Base-by-base conservation (phyloP, 2,888 invertebrate species). In the Panzeria rudis region DNA sequence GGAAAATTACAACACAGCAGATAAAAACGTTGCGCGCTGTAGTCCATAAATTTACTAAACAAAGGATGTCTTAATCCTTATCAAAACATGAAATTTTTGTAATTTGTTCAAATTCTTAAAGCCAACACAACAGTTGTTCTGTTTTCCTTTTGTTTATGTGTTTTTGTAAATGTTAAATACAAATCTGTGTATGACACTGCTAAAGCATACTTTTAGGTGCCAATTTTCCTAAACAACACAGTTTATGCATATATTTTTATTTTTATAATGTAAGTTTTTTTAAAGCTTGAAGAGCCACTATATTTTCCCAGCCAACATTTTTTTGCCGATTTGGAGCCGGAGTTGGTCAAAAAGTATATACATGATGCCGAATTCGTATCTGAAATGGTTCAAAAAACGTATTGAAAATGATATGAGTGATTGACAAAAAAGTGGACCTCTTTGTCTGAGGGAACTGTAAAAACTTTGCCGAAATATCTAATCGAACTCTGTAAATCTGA, bases 61-160 rank as follows among this genome's bases (percentile, higher is more conserved):
- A 69, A 71, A 44, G 15, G 54, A 69, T 64, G 54, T 41, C 64
- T 61, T 68, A 73, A 81, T 68, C 52, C 59, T 80, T 68, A 64
- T 52, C 25, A 50, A 76, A 61, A 52, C 64, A 75, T 56, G 38
- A 11, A 20, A n/a, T 17, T 66, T 75, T 80, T 50, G 25, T 41
- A 68, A 41, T 75, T 81, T 68, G 23, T 75, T 20, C 9, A 50
- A 50, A 38, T 20, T n/a, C 17, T 50, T 17, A 64, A 71, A 41
- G 20, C n/a, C 35, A 23, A 4, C 23, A 54, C 32, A n/a, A 41
- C 4, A 25, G 2, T 29, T 25, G 23, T 23, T 54, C 1, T 20
- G 11, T 52, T 75, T 75, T 47, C 17, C 9, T 25, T 29, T 32
- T 32, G 17, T 47, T 56, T 54, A 29, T 29, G 29, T 2, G 15